Conservation (phyloP, 2,888 invertebrate genomes). For the Cylloceria caligata region DNA sequence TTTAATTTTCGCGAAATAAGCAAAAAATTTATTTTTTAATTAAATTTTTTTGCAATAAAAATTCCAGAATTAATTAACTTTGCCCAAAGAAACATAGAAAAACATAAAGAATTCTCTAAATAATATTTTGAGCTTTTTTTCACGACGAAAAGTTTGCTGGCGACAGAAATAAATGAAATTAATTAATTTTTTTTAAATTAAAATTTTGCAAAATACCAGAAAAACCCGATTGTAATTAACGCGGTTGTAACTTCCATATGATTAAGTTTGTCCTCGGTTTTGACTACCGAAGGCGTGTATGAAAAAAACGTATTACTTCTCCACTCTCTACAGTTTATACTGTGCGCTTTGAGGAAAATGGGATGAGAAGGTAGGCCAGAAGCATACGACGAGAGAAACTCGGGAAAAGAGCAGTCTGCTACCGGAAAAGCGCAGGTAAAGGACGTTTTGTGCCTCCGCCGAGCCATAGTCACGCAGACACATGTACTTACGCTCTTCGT, state of each 20-base stretch:
- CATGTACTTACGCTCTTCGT: not conserved
- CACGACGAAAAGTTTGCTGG: not conserved
- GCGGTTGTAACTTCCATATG: not conserved
- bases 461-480: slow-evolving; percentile 22
- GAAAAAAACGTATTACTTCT: not conserved
- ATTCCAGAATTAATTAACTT: not conserved
- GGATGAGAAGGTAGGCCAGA: slow-evolving; percentile 33
- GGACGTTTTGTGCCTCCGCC: slow-evolving; percentile 53
- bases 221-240: not conserved
- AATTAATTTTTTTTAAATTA: not conserved
- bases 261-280: not conserved
- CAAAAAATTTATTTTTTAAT: not conserved
- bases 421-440: slow-evolving; percentile 49
- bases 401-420: slow-evolving; percentile 58
- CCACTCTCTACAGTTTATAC: not conserved
- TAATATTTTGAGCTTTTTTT: no score
- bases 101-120: no score
- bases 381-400: slow-evolving; percentile 48
- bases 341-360: slow-evolving; percentile 30
- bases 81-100: not conserved
- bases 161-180: not conserved
- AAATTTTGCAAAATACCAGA: not conserved
- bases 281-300: not conserved
- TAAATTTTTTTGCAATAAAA: not conserved
- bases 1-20: not conserved